Evolutionary conservation across 1,140 invertebrate species (phyloP).

Genomic region (Melitaea cinxia): DNA sequence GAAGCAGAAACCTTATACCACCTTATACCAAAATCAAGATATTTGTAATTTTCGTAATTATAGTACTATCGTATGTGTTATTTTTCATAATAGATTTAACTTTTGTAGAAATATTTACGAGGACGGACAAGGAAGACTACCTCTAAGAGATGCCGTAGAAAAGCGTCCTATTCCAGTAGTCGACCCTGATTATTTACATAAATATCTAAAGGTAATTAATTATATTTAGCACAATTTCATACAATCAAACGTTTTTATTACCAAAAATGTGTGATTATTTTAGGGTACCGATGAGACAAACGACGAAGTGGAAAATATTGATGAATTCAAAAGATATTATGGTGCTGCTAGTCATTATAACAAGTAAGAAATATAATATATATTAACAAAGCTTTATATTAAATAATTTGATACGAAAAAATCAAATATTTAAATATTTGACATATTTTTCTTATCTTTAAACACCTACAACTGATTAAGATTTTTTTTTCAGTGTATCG

Average conservation of each 20-base stretch:
- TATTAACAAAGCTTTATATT: background rate
- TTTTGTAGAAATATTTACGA: constrained; percentile 54
- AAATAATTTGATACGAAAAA: background rate
- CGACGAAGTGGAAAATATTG: constrained; percentile 37
- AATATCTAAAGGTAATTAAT: constrained; percentile 53
- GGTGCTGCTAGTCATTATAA: constrained; percentile 70
- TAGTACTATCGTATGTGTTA: background rate
- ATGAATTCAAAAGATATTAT: constrained; percentile 58
- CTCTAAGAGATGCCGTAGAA: constrained; percentile 87
- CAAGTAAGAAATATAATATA: constrained; percentile 50
- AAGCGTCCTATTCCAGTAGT: constrained; percentile 79
- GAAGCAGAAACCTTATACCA: too few species aligned
- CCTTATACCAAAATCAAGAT: too few species aligned
- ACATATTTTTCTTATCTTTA: too few species aligned
- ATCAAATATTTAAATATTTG: too few species aligned
- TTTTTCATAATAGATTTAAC: background rate
- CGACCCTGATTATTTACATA: constrained; percentile 50
- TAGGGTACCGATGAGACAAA: constrained; percentile 52
- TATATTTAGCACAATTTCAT: background rate
- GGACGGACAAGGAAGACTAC: constrained; percentile 64
- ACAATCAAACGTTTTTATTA: background rate
- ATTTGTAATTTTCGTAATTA: too few species aligned
- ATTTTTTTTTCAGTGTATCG: constrained; percentile 44
- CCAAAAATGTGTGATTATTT: constrained; percentile 21
- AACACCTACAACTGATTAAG: background rate